These are phyloP conservation scores for Gnatocerus cornutus DNA, from an alignment of 2,888 invertebrate genomes.

Conservation along the genomic window DNA sequence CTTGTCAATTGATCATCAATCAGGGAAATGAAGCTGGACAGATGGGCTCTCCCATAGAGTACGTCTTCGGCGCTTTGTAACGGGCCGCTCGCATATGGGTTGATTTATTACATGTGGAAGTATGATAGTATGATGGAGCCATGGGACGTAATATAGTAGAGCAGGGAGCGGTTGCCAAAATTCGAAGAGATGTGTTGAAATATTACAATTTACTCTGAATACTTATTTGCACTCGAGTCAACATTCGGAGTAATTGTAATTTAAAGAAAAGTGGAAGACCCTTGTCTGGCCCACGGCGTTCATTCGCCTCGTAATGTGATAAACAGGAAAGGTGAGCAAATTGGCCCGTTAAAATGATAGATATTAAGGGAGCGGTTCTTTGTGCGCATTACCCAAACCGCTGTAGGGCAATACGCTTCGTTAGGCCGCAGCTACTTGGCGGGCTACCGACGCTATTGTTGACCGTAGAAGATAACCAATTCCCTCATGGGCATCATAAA, in stretches of 20 bases:
- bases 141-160: background rate
- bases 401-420: conserved; percentile 35
- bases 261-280: too few relatives aligned
- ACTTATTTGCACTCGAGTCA: too few relatives aligned
- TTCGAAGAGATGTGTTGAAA: too few relatives aligned
- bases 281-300: background rate
- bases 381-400: conserved; percentile 22
- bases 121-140: background rate
- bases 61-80: conserved; percentile 22
- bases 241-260: too few relatives aligned
- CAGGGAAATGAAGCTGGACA: conserved; percentile 63
- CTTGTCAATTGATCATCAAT: conserved; percentile 64
- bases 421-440: conserved; percentile 28
- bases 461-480: conserved; percentile 41
- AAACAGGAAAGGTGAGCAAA: conserved; percentile 20
- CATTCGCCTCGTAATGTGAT: background rate
- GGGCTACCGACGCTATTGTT: conserved; percentile 36
- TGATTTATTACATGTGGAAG: conserved; percentile 16
- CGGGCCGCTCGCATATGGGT: conserved; percentile 3
- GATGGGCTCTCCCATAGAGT: conserved; percentile 53
- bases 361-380: conserved; percentile 33
- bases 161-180: background rate
- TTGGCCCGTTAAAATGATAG: conserved; percentile 26
- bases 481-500: conserved; percentile 62
- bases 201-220: background rate